Evolutionary conservation across 2,113 vertebrate species (phyloP), one percentile per base, ranked within the genome.

Genomic region (Microtus pennsylvanicus): DNA sequence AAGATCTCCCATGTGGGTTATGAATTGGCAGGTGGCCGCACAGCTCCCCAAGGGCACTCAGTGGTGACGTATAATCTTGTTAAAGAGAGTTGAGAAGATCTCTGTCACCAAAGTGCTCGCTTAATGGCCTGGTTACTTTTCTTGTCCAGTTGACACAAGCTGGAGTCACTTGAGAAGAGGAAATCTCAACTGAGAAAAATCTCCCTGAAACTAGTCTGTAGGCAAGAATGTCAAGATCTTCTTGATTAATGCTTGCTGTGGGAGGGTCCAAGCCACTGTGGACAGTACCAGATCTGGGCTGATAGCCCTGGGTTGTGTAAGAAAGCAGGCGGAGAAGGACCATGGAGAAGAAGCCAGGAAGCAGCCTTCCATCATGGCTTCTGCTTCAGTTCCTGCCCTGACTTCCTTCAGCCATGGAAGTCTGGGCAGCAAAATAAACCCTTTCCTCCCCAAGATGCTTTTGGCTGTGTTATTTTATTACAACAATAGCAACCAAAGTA

Each of bases 1-100:
- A 52, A 24, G 42, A 28, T 67, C 7, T 78, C 58, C 5, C 38
- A 2, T 33, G 5, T 26, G 17, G 5, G 28, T 33, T 47, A 6
- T 3, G 1, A 5, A 55, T 9, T 30, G n/a, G 4, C 33, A 10
- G 1, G 1, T 19, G 65, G 52, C 19, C 35, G 28, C 47, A 0
- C 55, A 58, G 55, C 13, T n/a, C 47, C 42, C 55, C 45, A 2
- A 69, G 11, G 22, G 10, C 8, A 17, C 58, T 65, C 87, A 74
- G 1, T 67, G 28, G n/a, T 42, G 75, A 67, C 0, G 0, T 12
- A 1, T 80, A 69, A 89, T 17, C 67, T 52, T 38, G 0, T 47
- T 82, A 24, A 58, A 58, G 45, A 69, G 19, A 52, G 11, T 47
- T 35, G 42, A 67, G 28, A 67, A 22, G 24, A 42, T 85, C 9